Conservation (phyloP, 2,888 invertebrate species). For the Drepanosiphum platanoidis region DNA sequence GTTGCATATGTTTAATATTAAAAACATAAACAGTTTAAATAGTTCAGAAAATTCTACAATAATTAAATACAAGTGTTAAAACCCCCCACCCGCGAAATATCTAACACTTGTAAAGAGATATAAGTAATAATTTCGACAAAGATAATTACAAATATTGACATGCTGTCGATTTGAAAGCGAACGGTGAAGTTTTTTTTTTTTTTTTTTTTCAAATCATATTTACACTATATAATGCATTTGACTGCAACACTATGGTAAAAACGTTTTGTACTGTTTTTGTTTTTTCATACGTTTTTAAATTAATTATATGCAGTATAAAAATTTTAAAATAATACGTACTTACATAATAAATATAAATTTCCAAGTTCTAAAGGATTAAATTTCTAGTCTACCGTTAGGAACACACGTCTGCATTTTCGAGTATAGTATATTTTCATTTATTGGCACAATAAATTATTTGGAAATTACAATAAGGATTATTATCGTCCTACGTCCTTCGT, state of each 20-base stretch:
- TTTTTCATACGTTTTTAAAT: too few relatives aligned
- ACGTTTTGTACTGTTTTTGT: too few relatives aligned
- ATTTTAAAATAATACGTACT: too few relatives aligned
- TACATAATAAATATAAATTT: too few relatives aligned
- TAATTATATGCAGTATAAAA: too few relatives aligned
- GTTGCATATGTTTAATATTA: neutral
- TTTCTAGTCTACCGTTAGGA: too few relatives aligned
- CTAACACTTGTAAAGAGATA: neutral
- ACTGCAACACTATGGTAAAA: too few relatives aligned
- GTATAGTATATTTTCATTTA: neutral
- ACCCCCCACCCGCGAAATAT: neutral
- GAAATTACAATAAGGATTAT: neutral
- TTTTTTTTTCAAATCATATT: neutral
- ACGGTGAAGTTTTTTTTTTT: neutral
- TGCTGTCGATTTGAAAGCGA: neutral
- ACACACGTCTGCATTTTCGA: too few relatives aligned
- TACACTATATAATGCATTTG: too few relatives aligned
- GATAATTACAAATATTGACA: neutral
- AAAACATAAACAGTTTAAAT: neutral
- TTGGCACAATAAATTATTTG: neutral
- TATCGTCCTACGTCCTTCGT: neutral
- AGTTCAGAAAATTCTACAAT: neutral
- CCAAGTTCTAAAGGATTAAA: too few relatives aligned
- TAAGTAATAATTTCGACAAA: neutral
- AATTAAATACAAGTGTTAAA: conserved; percentile 13